These are phyloP conservation scores for Brachystomella parvula DNA, from an alignment of 1,140 invertebrate genomes.

Conservation along the genomic window DNA sequence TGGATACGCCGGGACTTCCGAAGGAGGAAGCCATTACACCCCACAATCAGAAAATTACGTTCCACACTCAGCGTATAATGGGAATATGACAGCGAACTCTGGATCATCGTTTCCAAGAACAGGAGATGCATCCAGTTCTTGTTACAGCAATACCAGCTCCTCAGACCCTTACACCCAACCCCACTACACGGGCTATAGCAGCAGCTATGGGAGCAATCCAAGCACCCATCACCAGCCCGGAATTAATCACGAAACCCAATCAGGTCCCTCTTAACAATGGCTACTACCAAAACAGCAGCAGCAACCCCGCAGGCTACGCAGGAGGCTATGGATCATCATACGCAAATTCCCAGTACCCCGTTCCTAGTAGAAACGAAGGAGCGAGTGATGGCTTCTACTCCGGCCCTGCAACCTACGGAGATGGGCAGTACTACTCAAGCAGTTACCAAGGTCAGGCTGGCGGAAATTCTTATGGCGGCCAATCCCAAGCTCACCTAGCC, in stretches of 20 bases:
- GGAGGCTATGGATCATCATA: neutral
- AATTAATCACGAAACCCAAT: neutral
- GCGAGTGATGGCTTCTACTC: neutral
- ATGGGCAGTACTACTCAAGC: constrained; percentile 43
- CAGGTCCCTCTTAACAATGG: neutral
- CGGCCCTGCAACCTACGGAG: neutral
- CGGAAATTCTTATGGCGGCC: constrained; percentile 33
- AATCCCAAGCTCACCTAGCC: too few species aligned
- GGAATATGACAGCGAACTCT: too few species aligned
- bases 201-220: neutral
- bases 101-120: too few species aligned
- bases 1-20: neutral
- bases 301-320: too few species aligned
- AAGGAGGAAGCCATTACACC: neutral
- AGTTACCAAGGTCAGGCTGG: constrained; percentile 38
- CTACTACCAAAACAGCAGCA: neutral
- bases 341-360: neutral
- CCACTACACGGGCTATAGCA: neutral
- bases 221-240: neutral
- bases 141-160: too few species aligned
- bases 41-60: neutral
- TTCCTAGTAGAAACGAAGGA: neutral
- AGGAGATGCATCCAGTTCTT: too few species aligned
- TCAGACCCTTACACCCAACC: neutral
- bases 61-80: too few species aligned